Conservation (phyloP, 2,797 vertebrate genomes). For the Crotalus adamanteus region DNA sequence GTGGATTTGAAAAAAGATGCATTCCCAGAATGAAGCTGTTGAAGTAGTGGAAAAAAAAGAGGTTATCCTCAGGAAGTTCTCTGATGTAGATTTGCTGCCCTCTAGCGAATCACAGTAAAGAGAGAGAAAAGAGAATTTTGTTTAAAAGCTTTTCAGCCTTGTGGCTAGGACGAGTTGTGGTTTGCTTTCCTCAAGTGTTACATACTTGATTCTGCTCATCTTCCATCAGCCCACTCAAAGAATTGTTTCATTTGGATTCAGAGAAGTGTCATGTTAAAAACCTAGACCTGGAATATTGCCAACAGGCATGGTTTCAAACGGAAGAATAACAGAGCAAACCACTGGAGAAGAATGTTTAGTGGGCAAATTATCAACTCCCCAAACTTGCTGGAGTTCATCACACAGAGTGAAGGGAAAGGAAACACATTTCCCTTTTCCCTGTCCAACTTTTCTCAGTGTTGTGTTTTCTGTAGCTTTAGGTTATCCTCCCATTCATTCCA, state of each 20-base stretch:
- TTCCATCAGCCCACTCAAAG: background rate
- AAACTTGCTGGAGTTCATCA: background rate
- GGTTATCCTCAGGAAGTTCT: background rate
- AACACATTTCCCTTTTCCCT: background rate
- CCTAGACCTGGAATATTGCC: background rate
- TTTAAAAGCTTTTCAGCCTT: background rate
- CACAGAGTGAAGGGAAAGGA: background rate
- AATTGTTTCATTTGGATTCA: background rate
- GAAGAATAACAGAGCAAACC: background rate
- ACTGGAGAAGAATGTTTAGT: no score
- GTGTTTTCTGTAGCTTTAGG: background rate
- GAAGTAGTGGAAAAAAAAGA: background rate
- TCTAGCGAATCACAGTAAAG: background rate
- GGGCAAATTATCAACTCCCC: background rate
- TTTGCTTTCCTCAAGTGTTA: background rate
- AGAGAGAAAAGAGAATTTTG: background rate
- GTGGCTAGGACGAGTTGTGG: background rate
- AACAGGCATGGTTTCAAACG: background rate
- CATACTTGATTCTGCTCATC: background rate
- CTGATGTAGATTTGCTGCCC: conserved; percentile 18
- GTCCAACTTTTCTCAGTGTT: background rate
- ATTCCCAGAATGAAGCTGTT: no score
- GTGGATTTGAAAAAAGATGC: background rate
- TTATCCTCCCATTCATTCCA: background rate
- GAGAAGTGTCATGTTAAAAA: background rate